A percentile compares a stretch with the other conserved stretches of the same genome.
Evolutionary conservation across 1,140 invertebrate species (phyloP).

Genomic region (Teleogryllus occipitalis): DNA sequence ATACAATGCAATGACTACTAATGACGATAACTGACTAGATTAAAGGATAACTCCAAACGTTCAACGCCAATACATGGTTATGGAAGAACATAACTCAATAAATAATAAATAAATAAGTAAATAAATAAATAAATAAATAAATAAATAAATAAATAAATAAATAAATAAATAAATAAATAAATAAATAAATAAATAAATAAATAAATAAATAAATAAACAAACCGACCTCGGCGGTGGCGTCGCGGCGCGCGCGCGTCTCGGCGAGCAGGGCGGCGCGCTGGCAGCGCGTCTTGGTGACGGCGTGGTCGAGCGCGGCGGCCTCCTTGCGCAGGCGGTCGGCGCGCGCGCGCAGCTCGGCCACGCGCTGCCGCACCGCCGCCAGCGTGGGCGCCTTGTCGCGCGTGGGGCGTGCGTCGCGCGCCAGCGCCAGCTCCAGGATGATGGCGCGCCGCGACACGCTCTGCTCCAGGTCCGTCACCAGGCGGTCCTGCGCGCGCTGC

Average conservation of each 20-base stretch:
- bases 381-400: neutral
- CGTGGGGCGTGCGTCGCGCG: slow-evolving; percentile 37
- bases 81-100: no score
- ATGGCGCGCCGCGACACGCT: slow-evolving; percentile 61
- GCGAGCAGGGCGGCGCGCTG: neutral
- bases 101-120: no score
- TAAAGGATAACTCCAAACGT: no score
- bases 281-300: neutral
- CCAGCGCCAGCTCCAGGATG: slow-evolving; percentile 49
- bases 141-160: no score
- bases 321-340: neutral
- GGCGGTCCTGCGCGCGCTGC: slow-evolving; percentile 60
- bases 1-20: no score
- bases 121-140: no score
- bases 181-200: no score
- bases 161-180: no score
- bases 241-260: neutral
- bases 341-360: neutral
- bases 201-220: no score
- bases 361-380: slow-evolving; percentile 6
- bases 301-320: neutral
- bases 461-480: slow-evolving; percentile 65
- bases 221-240: neutral
- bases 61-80: no score
- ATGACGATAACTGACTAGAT: no score